Conservation (phyloP, 2,888 invertebrate species). For the Campopleginae sp. region DNA sequence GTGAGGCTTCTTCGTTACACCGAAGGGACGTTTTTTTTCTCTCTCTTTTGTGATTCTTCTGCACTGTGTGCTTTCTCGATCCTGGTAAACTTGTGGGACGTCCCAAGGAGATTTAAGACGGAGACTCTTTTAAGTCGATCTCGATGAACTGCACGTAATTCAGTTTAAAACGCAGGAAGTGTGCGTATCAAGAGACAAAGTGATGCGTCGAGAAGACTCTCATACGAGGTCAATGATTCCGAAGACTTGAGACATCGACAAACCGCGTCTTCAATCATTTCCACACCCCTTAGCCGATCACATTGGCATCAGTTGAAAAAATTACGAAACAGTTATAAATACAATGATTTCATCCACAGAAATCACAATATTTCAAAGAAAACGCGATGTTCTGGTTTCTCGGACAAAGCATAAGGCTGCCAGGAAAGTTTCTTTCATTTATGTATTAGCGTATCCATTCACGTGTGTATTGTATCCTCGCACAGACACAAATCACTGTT, state of each 20-base stretch:
- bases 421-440: background rate
- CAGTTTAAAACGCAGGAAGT: constrained; percentile 38
- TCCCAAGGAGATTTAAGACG: constrained; percentile 33
- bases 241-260: background rate
- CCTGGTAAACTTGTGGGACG: constrained; percentile 60
- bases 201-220: background rate
- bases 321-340: background rate
- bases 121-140: constrained; percentile 35
- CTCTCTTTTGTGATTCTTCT: background rate
- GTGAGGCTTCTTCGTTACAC: constrained; percentile 57
- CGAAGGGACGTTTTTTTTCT: constrained; percentile 12
- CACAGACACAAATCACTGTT: constrained; percentile 70
- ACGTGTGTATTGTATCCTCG: background rate
- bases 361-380: background rate
- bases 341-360: background rate
- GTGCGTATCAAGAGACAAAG: constrained; percentile 15
- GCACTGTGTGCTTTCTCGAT: constrained; percentile 16
- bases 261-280: background rate
- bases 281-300: background rate
- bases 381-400: background rate
- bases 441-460: background rate
- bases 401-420: background rate
- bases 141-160: constrained; percentile 49
- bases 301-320: background rate
- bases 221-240: constrained; percentile 13